phyloP scores from a whole-genome alignment of 2,113 vertebrate species.

The Thomomys bottae region DNA sequence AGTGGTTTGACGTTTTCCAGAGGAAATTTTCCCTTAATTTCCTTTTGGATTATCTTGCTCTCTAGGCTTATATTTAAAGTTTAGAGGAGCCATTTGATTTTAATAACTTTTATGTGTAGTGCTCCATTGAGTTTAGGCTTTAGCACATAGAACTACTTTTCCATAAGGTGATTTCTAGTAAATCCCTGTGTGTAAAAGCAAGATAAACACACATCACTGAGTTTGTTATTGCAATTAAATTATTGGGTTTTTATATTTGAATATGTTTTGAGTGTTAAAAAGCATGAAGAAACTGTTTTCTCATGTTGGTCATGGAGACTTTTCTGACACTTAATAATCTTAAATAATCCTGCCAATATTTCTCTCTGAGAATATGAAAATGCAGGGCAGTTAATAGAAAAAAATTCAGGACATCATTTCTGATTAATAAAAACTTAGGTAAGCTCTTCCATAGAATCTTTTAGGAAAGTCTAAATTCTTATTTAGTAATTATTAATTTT shows the following conservation, averaged over 20 bases:
- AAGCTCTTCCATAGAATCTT: conserved; percentile 39
- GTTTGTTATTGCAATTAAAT: conserved; percentile 93
- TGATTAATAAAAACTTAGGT: conserved; percentile 60
- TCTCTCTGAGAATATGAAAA: conserved; percentile 77
- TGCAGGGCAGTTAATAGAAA: conserved; percentile 35
- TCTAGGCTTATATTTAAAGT: conserved; percentile 89
- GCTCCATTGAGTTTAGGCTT: conserved; percentile 89
- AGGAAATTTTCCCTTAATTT: conserved; percentile 84
- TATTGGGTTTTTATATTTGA: conserved; percentile 89
- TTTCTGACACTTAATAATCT: conserved; percentile 81
- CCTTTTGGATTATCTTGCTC: conserved; percentile 86
- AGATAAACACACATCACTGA: conserved; percentile 95
- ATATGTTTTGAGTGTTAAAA: conserved; percentile 88
- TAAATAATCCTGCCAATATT: conserved; percentile 78
- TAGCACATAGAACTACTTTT: conserved; percentile 87
- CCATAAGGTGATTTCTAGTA: conserved; percentile 92
- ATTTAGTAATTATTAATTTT: conserved; percentile 20
- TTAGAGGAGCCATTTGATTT: conserved; percentile 90
- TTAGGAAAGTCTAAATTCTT: conserved; percentile 49
- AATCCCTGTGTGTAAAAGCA: conserved; percentile 92
- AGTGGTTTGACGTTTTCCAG: conserved; percentile 78
- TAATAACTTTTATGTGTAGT: conserved; percentile 90
- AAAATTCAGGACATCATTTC: conserved; percentile 63
- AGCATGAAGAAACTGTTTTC: conserved; percentile 83
- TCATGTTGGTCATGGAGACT: conserved; percentile 85